phyloP scores from a whole-genome alignment of 1,140 invertebrate genomes.

The Drosophila novamexicana region DNA sequence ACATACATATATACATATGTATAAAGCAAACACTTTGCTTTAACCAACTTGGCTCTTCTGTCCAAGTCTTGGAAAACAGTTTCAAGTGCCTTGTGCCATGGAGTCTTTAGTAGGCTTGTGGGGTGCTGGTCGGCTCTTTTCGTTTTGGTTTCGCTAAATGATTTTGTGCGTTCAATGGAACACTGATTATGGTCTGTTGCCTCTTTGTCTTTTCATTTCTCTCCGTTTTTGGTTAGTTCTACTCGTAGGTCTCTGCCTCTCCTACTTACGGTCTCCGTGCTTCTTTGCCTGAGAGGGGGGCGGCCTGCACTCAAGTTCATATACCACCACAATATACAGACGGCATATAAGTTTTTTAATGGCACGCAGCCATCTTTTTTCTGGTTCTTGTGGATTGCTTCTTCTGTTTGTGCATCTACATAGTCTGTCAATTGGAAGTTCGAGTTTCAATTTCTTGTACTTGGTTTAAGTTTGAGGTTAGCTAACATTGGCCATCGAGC shows the following conservation, averaged over 20 bases:
- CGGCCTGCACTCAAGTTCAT: slow-evolving; percentile 70
- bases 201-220: slow-evolving; percentile 57
- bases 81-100: slow-evolving; percentile 63
- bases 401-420: slow-evolving; percentile 12
- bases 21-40: slow-evolving; percentile 72
- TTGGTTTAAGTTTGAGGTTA: slow-evolving; percentile 61
- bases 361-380: slow-evolving; percentile 69
- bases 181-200: slow-evolving; percentile 81
- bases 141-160: slow-evolving; percentile 83
- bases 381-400: background rate
- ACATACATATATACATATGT: background rate
- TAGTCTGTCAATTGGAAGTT: slow-evolving; percentile 67
- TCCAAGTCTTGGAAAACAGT: slow-evolving; percentile 70
- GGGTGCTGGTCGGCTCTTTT: slow-evolving; percentile 66
- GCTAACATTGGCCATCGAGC: slow-evolving; percentile 34
- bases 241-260: slow-evolving; percentile 11
- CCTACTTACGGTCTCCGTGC: background rate
- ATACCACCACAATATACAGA: slow-evolving; percentile 55
- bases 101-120: slow-evolving; percentile 49
- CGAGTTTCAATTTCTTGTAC: slow-evolving; percentile 52
- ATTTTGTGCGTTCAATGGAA: slow-evolving; percentile 84
- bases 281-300: background rate
- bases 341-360: slow-evolving; percentile 49
- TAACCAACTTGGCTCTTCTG: slow-evolving; percentile 68
- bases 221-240: slow-evolving; percentile 66